phyloP scores from a whole-genome alignment of 2,888 invertebrate species.

The Volucella bombylans region DNA sequence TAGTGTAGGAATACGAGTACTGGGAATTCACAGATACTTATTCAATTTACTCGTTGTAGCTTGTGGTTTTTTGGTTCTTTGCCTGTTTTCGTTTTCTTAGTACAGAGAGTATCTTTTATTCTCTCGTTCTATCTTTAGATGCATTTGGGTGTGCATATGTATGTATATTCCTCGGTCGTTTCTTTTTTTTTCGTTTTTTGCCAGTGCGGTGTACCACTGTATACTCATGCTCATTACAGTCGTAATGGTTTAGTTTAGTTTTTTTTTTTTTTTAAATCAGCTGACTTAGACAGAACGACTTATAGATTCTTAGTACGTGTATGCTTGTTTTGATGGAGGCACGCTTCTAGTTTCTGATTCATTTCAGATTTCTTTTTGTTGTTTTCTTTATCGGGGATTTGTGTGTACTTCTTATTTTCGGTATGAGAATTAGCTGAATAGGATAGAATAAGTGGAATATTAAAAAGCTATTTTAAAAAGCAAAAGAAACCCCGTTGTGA shows the following conservation, averaged over 20 bases:
- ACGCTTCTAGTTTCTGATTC: constrained; percentile 35
- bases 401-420: constrained; percentile 40
- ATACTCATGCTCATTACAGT: constrained; percentile 12
- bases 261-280: constrained; percentile 51
- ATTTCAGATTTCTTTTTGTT: not conserved
- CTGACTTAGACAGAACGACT: constrained; percentile 33
- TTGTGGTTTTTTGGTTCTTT: constrained; percentile 1
- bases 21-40: constrained; percentile 18
- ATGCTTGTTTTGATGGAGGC: not conserved
- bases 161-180: not conserved
- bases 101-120: constrained; percentile 20
- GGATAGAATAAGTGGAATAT: constrained; percentile 45
- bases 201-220: constrained; percentile 22
- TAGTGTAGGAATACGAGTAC: too few relatives aligned
- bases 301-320: not conserved
- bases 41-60: constrained; percentile 64
- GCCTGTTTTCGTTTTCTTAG: constrained; percentile 19
- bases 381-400: not conserved
- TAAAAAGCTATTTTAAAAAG: constrained; percentile 31
- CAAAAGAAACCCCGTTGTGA: not conserved
- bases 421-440: constrained; percentile 28
- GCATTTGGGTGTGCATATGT: constrained; percentile 45
- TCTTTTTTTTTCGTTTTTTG: constrained; percentile 18
- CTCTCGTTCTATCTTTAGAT: constrained; percentile 43
- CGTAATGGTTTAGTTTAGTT: not conserved